Percentiles rank a stretch among this genome's conserved stretches.
Evolutionary conservation across 1,140 invertebrate genomes (phyloP).

Genomic region (Drosophila sproati): DNA sequence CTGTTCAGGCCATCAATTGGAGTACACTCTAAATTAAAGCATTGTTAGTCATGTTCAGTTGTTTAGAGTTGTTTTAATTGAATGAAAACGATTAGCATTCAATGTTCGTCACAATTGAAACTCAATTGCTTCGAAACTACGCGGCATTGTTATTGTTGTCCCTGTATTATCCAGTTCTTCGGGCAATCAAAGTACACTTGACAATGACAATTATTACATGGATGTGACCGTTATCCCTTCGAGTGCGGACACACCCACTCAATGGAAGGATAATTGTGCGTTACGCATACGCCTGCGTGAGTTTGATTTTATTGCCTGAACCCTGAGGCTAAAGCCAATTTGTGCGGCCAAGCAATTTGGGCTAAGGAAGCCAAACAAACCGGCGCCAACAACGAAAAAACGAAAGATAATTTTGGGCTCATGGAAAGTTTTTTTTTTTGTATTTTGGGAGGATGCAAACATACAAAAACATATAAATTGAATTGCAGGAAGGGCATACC

Average conservation of each 20-base stretch:
- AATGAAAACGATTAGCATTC: constrained; percentile 28
- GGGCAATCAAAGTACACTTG: constrained; percentile 48
- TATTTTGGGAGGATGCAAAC: constrained; percentile 17
- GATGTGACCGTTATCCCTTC: constrained; percentile 49
- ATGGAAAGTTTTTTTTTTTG: constrained; percentile 33
- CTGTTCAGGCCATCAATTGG: too few species aligned
- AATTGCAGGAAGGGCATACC: constrained; percentile 38
- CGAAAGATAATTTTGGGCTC: constrained; percentile 38
- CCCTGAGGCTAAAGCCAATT: constrained; percentile 58
- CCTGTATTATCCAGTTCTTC: constrained; percentile 31
- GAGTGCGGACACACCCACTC: constrained; percentile 62
- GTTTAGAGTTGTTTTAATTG: constrained; percentile 9
- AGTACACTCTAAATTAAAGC: too few species aligned
- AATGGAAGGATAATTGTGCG: constrained; percentile 75
- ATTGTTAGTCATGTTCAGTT: not conserved
- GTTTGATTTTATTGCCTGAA: constrained; percentile 69
- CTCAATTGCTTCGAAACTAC: constrained; percentile 23
- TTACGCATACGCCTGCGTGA: constrained; percentile 73
- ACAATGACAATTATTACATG: constrained; percentile 75
- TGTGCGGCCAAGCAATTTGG: constrained; percentile 66
- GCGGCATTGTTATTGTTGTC: constrained; percentile 10
- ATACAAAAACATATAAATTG: constrained; percentile 44
- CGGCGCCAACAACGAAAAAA: constrained; percentile 32
- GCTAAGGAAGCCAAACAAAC: constrained; percentile 58
- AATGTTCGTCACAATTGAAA: constrained; percentile 41